Conservation (phyloP, 2,797 vertebrate genomes). For the Microctenopoma lineatum region DNA sequence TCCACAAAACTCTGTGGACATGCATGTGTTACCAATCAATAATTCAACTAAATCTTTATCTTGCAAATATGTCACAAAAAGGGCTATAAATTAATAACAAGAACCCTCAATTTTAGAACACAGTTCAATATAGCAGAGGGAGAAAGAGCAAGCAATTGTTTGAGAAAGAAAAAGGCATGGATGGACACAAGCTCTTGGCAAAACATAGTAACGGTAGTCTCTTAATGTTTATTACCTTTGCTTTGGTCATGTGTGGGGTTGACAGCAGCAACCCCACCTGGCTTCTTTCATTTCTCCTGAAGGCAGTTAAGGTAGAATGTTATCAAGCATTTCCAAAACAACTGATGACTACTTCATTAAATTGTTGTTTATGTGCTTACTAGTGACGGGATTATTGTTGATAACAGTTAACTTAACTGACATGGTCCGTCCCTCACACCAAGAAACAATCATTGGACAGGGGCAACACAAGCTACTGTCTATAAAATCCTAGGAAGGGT, state of each 20-base stretch:
- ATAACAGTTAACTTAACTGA: slow-evolving; percentile 32
- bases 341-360: slow-evolving; percentile 9
- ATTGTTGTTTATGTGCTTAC: too few species aligned
- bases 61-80: slow-evolving; percentile 47
- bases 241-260: slow-evolving; percentile 1
- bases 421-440: slow-evolving; percentile 26
- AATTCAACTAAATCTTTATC: slow-evolving; percentile 45
- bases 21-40: slow-evolving; percentile 47
- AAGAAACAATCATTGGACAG: slow-evolving; percentile 54
- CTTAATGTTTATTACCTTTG: slow-evolving; percentile 14
- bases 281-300: not conserved
- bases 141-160: not conserved
- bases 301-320: not conserved
- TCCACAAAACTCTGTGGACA: slow-evolving; percentile 14
- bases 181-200: slow-evolving; percentile 20
- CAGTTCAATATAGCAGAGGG: slow-evolving; percentile 24
- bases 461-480: slow-evolving; percentile 30
- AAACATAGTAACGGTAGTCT: too few species aligned
- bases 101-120: slow-evolving; percentile 33
- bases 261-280: too few species aligned
- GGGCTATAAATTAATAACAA: slow-evolving; percentile 50
- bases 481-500: slow-evolving; percentile 28
- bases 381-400: not conserved
- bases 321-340: slow-evolving; percentile 10
- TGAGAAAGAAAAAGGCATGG: not conserved